Base-by-base conservation (phyloP, 2,888 invertebrate species). In the Tolmerus cingulatus region DNA sequence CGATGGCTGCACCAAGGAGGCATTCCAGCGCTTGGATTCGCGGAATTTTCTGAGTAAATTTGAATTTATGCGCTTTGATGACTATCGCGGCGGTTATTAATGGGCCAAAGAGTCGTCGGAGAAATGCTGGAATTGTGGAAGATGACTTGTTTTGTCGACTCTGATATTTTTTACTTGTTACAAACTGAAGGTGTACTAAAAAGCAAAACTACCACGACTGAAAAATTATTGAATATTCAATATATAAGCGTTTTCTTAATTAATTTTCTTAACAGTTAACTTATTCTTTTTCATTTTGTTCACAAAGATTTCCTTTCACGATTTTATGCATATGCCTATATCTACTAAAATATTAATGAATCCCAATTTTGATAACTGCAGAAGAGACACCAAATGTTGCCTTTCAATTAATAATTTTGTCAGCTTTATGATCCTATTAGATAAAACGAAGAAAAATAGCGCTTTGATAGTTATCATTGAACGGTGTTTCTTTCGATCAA, bases 11-110 rank as follows among this genome's bases (percentile, higher is more conserved):
- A 74, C 85, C 85, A 74, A 85, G 66, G 37, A 74, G 74, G 34
- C 43, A 85, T 85, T 85, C 85, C 74, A 46, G 8, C 27, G 43
- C 74, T 85, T 23, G 85, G 74, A 74, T 85, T 85, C 85, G 85
- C 85, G 74, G 85, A 85, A 85, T 85, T 85, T 46, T 85, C 74
- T 85, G 85, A 27, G 66, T 46, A 74, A 74, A 40, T 74, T 74
- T 19, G 46, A 85, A 85, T 85, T 85, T 85, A 85, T 85, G 5
- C 40, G 23, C 43, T 74, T 23, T 43, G 85, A 85, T 85, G 74
- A n/a, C 23, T 85, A 85, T 85, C 85, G 74, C 27, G 43, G n/a
- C 74, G 85, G 74, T 74, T 85, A 85, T 85, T 85, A 85, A 85
- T 85, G 85, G 74, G 16, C 57, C n/a, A 74, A 85, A 74, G 74